Evolutionary conservation across 1,140 invertebrate species (phyloP).

Genomic region (Caenorhabditis brenneri): DNA sequence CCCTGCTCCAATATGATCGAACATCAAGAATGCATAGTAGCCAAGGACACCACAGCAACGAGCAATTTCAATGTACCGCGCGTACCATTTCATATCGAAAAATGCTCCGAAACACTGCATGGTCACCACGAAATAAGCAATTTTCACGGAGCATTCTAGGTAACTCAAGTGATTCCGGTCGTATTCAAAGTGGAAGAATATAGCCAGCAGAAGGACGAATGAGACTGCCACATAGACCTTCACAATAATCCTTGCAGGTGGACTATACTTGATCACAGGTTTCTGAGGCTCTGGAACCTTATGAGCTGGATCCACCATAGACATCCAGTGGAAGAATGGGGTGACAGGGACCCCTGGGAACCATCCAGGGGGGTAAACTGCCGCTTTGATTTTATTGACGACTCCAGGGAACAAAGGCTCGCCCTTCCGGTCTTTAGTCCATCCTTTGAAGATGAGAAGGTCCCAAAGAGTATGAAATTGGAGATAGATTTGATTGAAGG

Average conservation of each 20-base stretch:
- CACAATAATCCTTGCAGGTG: conserved; percentile 57
- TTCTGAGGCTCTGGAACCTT: conserved; percentile 63
- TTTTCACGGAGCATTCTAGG: conserved; percentile 64
- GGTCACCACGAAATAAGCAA: conserved; percentile 67
- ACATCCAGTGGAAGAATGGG: conserved; percentile 68
- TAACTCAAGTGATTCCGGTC: conserved; percentile 61
- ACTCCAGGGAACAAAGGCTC: conserved; percentile 61
- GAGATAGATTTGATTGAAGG: conserved; percentile 74
- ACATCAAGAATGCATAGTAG: conserved; percentile 63
- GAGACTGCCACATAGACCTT: conserved; percentile 64
- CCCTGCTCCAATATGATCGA: conserved; percentile 58
- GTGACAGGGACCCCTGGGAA: conserved; percentile 62
- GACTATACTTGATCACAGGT: conserved; percentile 67
- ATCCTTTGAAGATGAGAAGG: conserved; percentile 63
- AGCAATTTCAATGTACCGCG: conserved; percentile 63
- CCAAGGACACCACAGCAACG: conserved; percentile 62
- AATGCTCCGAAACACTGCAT: conserved; percentile 70
- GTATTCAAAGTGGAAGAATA: conserved; percentile 71
- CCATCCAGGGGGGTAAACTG: conserved; percentile 68
- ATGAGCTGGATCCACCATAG: conserved; percentile 59
- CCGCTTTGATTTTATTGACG: conserved; percentile 63
- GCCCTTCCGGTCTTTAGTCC: conserved; percentile 63
- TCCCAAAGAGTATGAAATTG: conserved; percentile 66
- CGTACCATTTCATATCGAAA: conserved; percentile 67
- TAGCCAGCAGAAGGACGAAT: conserved; percentile 65